Evolutionary conservation across 2,888 invertebrate species (phyloP).

Genomic region (Melikaiella ostensackeni): DNA sequence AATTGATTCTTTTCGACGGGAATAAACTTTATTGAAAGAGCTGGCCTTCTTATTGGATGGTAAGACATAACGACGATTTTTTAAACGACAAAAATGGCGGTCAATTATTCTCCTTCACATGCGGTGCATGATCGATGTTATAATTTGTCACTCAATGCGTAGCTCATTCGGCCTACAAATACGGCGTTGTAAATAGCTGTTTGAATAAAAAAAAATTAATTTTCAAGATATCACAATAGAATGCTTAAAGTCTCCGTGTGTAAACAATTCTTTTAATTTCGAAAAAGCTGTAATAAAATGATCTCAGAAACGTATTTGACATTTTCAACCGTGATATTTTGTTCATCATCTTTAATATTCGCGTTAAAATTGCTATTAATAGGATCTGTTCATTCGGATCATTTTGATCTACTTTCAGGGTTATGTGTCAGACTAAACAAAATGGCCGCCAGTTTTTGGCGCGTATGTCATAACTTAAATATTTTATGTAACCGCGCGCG

Average conservation of each 20-base stretch:
- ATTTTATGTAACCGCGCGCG: no score
- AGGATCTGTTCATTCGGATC: no score
- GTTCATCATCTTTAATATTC: not conserved
- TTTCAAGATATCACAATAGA: not conserved
- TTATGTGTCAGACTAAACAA: no score
- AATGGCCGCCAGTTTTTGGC: no score
- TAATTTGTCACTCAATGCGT: conserved; percentile 24
- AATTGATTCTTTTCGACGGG: not conserved
- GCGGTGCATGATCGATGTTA: conserved; percentile 27
- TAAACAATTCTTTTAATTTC: not conserved
- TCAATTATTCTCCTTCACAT: conserved; percentile 29
- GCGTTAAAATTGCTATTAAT: no score
- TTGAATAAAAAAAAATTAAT: conserved; percentile 2
- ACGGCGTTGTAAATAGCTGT: not conserved
- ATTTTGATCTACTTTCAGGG: no score
- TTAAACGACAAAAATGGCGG: conserved; percentile 20
- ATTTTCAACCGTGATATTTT: not conserved
- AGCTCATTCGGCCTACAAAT: conserved; percentile 13
- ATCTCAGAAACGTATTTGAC: not conserved
- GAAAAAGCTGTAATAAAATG: not conserved
- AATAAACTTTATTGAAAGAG: not conserved
- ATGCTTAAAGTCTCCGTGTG: not conserved
- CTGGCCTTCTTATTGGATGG: not conserved
- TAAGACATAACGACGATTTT: conserved; percentile 4
- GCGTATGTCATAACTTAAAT: no score